phyloP scores from a whole-genome alignment of 2,888 invertebrate species.

The Penaeus monodon region DNA sequence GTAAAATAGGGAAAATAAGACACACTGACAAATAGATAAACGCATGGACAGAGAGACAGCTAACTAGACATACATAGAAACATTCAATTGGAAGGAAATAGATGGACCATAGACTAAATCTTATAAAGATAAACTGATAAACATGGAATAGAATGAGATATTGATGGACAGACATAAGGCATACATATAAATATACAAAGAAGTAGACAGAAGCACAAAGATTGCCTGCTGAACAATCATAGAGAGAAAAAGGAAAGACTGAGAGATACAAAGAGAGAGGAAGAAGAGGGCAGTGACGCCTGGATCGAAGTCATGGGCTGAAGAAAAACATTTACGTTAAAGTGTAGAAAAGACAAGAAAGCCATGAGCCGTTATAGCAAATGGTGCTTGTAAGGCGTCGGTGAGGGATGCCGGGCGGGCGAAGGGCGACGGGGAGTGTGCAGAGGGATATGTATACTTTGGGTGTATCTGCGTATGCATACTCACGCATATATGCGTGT shows the following conservation, averaged over 20 bases:
- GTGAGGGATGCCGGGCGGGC: too few relatives aligned
- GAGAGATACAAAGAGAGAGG: not conserved
- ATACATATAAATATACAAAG: not conserved
- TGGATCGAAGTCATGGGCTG: too few relatives aligned
- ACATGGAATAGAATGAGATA: too few relatives aligned
- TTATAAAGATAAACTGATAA: too few relatives aligned
- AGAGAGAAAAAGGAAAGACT: not conserved
- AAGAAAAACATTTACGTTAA: too few relatives aligned
- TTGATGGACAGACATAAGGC: too few relatives aligned
- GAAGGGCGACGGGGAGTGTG: too few relatives aligned
- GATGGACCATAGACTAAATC: too few relatives aligned
- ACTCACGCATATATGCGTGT: not conserved
- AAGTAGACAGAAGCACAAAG: not conserved
- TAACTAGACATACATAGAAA: not conserved
- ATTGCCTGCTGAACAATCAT: not conserved
- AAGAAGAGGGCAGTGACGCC: not conserved
- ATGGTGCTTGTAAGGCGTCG: too few relatives aligned
- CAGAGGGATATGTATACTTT: not conserved
- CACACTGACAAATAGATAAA: not conserved
- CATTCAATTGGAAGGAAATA: too few relatives aligned
- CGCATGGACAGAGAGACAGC: not conserved
- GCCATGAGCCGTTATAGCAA: too few relatives aligned
- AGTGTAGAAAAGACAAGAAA: too few relatives aligned
- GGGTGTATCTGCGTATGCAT: not conserved
- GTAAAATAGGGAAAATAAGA: not conserved